phyloP scores from a whole-genome alignment of 2,113 vertebrate genomes.

The Trematomus loennbergii region DNA sequence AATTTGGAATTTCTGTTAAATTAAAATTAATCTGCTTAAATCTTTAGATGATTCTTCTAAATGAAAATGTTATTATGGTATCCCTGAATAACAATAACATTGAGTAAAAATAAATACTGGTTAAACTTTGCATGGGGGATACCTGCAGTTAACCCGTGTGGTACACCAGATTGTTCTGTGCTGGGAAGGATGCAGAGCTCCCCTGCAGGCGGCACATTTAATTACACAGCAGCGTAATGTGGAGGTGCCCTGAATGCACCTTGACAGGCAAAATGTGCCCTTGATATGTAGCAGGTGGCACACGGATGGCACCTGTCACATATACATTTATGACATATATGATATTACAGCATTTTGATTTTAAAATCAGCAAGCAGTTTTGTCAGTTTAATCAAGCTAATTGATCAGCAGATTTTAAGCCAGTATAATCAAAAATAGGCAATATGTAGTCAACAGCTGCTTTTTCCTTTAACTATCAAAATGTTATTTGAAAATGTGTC shows the following conservation, averaged over 20 bases:
- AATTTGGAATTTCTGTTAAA: conserved; percentile 17
- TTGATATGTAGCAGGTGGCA: conserved; percentile 50
- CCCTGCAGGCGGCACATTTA: conserved; percentile 76
- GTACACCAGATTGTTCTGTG: conserved; percentile 26
- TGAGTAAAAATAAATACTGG: neutral
- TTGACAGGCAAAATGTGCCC: conserved; percentile 16
- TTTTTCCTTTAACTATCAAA: conserved; percentile 12
- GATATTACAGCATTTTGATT: conserved; percentile 40
- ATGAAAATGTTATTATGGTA: neutral
- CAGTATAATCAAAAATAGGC: conserved; percentile 15
- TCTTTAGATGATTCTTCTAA: conserved; percentile 14
- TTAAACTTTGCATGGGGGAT: conserved; percentile 21
- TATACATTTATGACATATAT: conserved; percentile 16
- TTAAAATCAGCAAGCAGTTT: conserved; percentile 11
- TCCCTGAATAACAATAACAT: neutral
- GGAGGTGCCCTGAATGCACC: neutral
- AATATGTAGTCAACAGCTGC: neutral
- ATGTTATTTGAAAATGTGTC: conserved; percentile 6
- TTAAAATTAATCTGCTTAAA: conserved; percentile 5
- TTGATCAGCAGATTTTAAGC: conserved; percentile 26
- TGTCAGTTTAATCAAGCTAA: conserved; percentile 17
- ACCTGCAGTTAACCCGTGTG: conserved; percentile 23
- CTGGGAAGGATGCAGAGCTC: conserved; percentile 74
- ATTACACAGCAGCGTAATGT: conserved; percentile 49
- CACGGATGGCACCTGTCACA: conserved; percentile 29